A percentile compares a stretch with the other conserved stretches of the same genome.
These are phyloP conservation scores for Graphium colonna DNA, from an alignment of 2,888 invertebrate genomes.

Conservation along the genomic window DNA sequence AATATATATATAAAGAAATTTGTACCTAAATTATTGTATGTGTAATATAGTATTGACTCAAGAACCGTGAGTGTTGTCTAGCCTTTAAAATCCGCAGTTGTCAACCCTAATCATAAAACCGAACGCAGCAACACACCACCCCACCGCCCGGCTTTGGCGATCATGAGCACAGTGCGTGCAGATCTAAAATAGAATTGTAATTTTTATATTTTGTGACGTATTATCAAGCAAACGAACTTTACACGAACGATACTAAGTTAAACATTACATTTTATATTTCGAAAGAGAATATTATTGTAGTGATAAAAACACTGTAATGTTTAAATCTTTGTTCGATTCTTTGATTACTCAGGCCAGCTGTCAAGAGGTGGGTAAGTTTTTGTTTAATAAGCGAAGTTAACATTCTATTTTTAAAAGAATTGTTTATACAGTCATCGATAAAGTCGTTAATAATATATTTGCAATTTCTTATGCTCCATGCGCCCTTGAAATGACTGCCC, in stretches of 20 bases:
- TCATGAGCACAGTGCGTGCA: constrained; percentile 69
- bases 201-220: constrained; percentile 71
- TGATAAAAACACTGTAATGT: constrained; percentile 80
- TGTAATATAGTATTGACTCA: no score
- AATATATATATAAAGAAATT: no score
- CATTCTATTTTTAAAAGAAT: constrained; percentile 1
- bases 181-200: constrained; percentile 73
- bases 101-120: constrained; percentile 20
- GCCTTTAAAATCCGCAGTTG: background rate
- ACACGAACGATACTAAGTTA: constrained; percentile 44
- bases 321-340: constrained; percentile 81
- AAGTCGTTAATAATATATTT: constrained; percentile 15
- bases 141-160: constrained; percentile 58
- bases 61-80: no score
- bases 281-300: constrained; percentile 47
- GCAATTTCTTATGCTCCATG: constrained; percentile 29
- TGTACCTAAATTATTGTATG: no score
- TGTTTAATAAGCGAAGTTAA: constrained; percentile 13
- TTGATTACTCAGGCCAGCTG: constrained; percentile 83
- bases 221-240: constrained; percentile 63
- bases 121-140: constrained; percentile 36
- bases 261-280: constrained; percentile 47
- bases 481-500: constrained; percentile 68
- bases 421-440: background rate
- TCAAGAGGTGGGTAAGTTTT: constrained; percentile 88